phyloP scores from a whole-genome alignment of 2,113 vertebrate genomes.

The Caloenas nicobarica region DNA sequence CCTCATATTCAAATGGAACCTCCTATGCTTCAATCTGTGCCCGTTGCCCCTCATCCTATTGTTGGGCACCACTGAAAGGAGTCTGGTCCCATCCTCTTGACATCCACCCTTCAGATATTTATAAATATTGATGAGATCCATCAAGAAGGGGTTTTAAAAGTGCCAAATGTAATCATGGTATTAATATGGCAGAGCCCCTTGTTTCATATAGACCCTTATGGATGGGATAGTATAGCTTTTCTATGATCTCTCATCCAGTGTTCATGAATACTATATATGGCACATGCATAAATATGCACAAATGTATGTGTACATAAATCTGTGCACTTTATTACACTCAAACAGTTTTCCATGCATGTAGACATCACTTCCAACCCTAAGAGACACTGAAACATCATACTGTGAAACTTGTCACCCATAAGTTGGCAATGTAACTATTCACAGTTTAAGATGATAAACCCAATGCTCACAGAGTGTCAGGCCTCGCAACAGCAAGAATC shows the following conservation, averaged over 20 bases:
- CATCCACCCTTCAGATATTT: too few species aligned
- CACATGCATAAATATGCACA: neutral
- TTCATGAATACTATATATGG: neutral
- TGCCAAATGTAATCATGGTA: neutral
- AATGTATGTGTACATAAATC: neutral
- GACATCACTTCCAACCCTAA: neutral
- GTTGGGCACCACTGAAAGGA: too few species aligned
- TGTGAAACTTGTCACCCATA: neutral
- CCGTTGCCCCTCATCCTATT: too few species aligned
- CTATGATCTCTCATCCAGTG: neutral
- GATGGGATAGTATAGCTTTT: neutral
- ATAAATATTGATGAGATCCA: too few species aligned
- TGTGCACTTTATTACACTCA: neutral
- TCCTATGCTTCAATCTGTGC: too few species aligned
- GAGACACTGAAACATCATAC: neutral
- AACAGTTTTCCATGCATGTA: neutral
- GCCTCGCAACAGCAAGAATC: accelerated
- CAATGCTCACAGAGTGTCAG: neutral
- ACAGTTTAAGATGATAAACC: neutral
- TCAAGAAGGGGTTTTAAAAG: neutral
- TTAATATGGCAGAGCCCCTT: neutral
- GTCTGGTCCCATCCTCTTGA: too few species aligned
- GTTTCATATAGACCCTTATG: neutral
- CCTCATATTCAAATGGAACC: too few species aligned
- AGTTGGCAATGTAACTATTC: neutral